phyloP scores from a whole-genome alignment of 2,113 vertebrate genomes.

The Leptobrachium leishanense region DNA sequence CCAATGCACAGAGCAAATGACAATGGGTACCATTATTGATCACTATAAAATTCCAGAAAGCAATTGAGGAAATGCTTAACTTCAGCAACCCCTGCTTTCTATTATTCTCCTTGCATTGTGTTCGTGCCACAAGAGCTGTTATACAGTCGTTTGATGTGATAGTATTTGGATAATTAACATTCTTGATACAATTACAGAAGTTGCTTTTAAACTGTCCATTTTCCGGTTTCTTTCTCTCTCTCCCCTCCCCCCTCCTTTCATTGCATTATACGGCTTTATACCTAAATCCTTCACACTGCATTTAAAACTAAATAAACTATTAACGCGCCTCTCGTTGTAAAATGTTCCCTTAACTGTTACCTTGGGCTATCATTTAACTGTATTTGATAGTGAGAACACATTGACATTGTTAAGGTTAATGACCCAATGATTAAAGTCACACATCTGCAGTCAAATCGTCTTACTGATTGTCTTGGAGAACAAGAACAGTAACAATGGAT shows the following conservation, averaged over 20 bases:
- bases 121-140: neutral
- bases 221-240: constrained; percentile 48
- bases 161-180: constrained; percentile 31
- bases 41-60: neutral
- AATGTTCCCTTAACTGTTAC: constrained; percentile 70
- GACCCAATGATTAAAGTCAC: constrained; percentile 70
- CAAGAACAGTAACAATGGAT: constrained; percentile 52
- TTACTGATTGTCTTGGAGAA: constrained; percentile 60
- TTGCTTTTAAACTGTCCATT: constrained; percentile 36
- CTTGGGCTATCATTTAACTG: constrained; percentile 63
- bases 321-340: constrained; percentile 67
- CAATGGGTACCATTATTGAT: constrained; percentile 8
- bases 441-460: constrained; percentile 64
- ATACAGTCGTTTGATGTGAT: constrained; percentile 29
- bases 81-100: neutral
- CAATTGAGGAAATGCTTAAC: neutral
- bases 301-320: constrained; percentile 76
- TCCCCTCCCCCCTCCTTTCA: constrained; percentile 36
- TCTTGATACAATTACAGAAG: constrained; percentile 14
- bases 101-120: neutral
- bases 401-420: constrained; percentile 80
- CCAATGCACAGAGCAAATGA: neutral
- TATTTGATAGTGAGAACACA: constrained; percentile 64
- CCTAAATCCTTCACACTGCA: constrained; percentile 71
- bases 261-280: constrained; percentile 54